These are phyloP conservation scores for Metaphire vulgaris DNA, from an alignment of 1,140 invertebrate species.

Conservation along the genomic window DNA sequence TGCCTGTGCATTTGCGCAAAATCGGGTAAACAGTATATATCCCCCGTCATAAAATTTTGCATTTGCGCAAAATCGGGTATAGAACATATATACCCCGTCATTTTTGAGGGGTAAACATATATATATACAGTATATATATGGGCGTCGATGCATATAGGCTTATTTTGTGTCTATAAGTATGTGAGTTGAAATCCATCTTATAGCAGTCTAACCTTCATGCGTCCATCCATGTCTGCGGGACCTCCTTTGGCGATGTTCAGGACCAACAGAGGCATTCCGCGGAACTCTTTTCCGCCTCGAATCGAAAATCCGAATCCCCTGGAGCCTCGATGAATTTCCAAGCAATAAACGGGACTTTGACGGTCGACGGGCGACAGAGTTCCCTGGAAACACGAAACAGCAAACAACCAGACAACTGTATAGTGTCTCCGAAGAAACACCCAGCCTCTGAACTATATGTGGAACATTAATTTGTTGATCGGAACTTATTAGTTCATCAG, in stretches of 20 bases:
- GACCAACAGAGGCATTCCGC: slow-evolving; percentile 76
- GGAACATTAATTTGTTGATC: too few species aligned
- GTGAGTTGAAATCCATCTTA: too few species aligned
- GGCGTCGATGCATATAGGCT: background rate
- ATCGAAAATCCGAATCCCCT: slow-evolving; percentile 81
- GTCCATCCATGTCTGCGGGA: slow-evolving; percentile 65
- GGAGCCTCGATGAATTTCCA: slow-evolving; percentile 65
- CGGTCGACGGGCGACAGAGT: background rate
- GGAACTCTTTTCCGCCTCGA: slow-evolving; percentile 72
- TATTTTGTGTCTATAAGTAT: too few species aligned
- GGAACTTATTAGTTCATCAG: too few species aligned
- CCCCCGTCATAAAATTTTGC: slow-evolving; percentile 24
- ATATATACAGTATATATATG: slow-evolving; percentile 14
- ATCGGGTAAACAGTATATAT: too few species aligned
- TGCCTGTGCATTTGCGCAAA: too few species aligned
- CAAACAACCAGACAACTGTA: too few species aligned
- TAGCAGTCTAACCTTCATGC: slow-evolving; percentile 65
- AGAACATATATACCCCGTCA: background rate
- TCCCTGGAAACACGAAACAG: background rate
- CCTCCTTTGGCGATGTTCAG: slow-evolving; percentile 73
- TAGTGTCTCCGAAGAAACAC: too few species aligned
- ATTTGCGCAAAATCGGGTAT: background rate
- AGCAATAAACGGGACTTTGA: slow-evolving; percentile 43
- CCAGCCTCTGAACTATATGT: too few species aligned
- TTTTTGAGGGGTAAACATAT: background rate